phyloP scores from a whole-genome alignment of 1,140 invertebrate species.

The Leptinotarsa defecta region DNA sequence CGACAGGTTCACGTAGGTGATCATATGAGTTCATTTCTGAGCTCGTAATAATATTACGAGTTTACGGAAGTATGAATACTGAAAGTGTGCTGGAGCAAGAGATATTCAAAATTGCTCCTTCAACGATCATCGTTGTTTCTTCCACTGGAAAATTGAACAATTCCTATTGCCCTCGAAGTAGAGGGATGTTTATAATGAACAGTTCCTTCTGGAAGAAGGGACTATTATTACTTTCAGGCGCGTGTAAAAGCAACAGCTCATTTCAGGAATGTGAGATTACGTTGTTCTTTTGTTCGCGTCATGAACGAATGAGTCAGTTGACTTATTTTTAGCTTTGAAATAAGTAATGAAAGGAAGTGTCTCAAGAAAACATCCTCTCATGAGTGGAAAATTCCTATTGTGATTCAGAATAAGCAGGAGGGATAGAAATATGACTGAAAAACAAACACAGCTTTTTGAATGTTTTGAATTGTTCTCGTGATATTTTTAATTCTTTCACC shows the following conservation, averaged over 20 bases:
- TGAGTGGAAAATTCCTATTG: not conserved
- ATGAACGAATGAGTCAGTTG: conserved; percentile 5
- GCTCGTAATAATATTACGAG: no score
- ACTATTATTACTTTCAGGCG: conserved; percentile 10
- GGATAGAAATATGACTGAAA: no score
- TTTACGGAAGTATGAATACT: no score
- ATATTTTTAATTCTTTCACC: no score
- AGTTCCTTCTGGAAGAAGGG: not conserved
- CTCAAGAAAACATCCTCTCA: not conserved
- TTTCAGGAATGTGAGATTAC: conserved; percentile 11
- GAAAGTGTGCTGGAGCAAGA: no score
- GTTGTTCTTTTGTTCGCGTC: conserved; percentile 10
- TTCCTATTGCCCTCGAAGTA: not conserved
- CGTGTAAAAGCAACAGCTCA: not conserved
- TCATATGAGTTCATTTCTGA: no score
- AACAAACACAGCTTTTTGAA: no score
- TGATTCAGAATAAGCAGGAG: no score
- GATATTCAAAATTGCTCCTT: not conserved
- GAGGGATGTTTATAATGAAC: conserved; percentile 1
- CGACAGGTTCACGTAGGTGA: no score
- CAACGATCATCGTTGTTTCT: not conserved
- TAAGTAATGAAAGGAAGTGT: conserved; percentile 2
- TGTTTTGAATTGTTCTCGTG: no score
- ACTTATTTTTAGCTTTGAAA: conserved; percentile 5
- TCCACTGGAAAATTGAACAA: not conserved